phyloP scores from a whole-genome alignment of 2,797 vertebrate species.

The Sebastes iracundus region DNA sequence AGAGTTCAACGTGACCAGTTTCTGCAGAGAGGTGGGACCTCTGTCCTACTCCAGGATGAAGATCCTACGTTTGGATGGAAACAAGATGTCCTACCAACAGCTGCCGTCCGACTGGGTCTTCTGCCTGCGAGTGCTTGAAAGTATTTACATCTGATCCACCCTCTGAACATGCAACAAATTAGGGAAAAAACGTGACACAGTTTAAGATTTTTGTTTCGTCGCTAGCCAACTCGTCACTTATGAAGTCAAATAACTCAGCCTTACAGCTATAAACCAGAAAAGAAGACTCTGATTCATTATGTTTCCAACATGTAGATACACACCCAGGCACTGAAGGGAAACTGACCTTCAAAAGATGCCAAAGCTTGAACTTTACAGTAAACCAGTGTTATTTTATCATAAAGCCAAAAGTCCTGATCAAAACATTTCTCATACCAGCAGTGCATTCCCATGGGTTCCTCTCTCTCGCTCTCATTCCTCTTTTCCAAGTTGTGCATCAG shows the following conservation, averaged over 20 bases:
- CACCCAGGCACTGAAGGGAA: neutral
- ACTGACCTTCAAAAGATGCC: slow-evolving; percentile 22
- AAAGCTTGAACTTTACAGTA: slow-evolving; percentile 8
- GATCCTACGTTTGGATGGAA: slow-evolving; percentile 83
- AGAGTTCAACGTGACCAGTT: slow-evolving; percentile 83
- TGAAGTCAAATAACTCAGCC: neutral
- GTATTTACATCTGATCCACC: slow-evolving; percentile 74
- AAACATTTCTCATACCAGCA: slow-evolving; percentile 28
- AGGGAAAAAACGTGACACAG: neutral
- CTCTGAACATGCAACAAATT: neutral
- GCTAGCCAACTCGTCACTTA: neutral
- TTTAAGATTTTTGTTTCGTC: slow-evolving; percentile 2
- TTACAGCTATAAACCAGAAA: slow-evolving; percentile 18
- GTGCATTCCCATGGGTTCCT: slow-evolving; percentile 8
- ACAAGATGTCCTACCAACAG: slow-evolving; percentile 75
- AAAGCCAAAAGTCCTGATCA: slow-evolving; percentile 34
- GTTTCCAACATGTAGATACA: slow-evolving; percentile 8
- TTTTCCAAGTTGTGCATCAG: slow-evolving; percentile 24
- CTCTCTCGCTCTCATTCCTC: neutral
- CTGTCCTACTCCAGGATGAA: slow-evolving; percentile 80
- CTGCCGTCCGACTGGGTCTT: slow-evolving; percentile 82
- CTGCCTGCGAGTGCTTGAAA: slow-evolving; percentile 80
- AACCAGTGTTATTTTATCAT: slow-evolving; percentile 27
- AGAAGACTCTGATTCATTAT: neutral
- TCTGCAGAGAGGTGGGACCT: slow-evolving; percentile 80